Base-by-base conservation (phyloP, 2,113 vertebrate species). In the Scomber japonicus region DNA sequence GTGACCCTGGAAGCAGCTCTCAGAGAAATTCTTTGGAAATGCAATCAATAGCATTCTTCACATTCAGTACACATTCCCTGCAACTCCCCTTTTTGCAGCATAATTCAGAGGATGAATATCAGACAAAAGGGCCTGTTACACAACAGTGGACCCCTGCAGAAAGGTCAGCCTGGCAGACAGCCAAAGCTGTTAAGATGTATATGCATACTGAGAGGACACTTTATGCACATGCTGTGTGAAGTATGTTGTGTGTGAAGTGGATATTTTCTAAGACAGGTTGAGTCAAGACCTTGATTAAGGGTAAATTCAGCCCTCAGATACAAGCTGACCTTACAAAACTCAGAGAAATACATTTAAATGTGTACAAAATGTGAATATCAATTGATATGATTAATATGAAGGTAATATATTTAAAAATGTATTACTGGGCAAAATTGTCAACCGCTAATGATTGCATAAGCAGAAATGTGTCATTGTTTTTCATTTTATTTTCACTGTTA, bases 11-110 rank as follows among this genome's bases (percentile, higher is more conserved):
- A 48, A 10, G 49, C 2, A 44, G 19, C 12, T 59, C 65, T 19
- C 10, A 19, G 56, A 53, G 24, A 67, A 70, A 74, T 80, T 75
- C 60, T 82, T 55, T 54, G 62, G 46, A 71, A 88, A 78, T 57
- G 71, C 54, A 77, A 85, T 90, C 75, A 84, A 13, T 50, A 30
- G 69, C 88, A 89, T 93, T 90, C 83, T 69, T 89, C 74, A 89
- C 87, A 87, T 91, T 92, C 87, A 72, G 56, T 54, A 45, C 69
- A 70, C 75, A 53, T 88, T 89, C 77, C 82, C 67, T 55, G 40
- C n/a, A 44, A 60, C 80, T 80, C 73, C 85, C 66, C 24, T 60
- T 1, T 76, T 67, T 54, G 27, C 54, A 65, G 63, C 27, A 54
- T 76, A 65, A 83, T 82, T 81, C 44, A 73, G 54, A 81, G 19